These are phyloP conservation scores for Rhincodon typus DNA, from an alignment of 2,797 vertebrate genomes.

Conservation along the genomic window DNA sequence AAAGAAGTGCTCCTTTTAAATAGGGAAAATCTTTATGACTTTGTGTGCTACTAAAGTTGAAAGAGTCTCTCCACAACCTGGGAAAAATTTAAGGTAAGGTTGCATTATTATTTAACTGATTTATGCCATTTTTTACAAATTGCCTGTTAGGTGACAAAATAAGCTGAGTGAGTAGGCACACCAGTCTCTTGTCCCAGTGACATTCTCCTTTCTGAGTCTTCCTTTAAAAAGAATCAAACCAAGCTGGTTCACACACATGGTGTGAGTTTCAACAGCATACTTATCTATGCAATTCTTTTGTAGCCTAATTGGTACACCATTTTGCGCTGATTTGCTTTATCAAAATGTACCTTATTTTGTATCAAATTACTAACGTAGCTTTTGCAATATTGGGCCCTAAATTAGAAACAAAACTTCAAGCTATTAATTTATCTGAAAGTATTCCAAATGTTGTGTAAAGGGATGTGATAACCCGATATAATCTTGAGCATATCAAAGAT, in stretches of 20 bases:
- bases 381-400: neutral
- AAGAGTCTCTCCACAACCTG: neutral
- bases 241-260: neutral
- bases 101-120: neutral
- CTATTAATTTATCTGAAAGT: neutral
- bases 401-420: neutral
- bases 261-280: neutral
- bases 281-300: neutral
- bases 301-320: neutral
- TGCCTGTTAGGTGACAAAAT: neutral
- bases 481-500: neutral
- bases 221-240: neutral
- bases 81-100: too few relatives aligned
- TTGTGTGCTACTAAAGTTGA: neutral
- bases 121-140: neutral
- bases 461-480: neutral
- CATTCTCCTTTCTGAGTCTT: neutral
- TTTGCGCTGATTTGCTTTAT: neutral
- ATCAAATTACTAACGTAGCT: neutral
- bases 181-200: neutral
- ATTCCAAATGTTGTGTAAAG: neutral
- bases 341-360: neutral
- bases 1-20: neutral
- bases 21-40: neutral
- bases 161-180: neutral